Conservation (phyloP, 1,140 invertebrate species). For the Hetaerina americana region DNA sequence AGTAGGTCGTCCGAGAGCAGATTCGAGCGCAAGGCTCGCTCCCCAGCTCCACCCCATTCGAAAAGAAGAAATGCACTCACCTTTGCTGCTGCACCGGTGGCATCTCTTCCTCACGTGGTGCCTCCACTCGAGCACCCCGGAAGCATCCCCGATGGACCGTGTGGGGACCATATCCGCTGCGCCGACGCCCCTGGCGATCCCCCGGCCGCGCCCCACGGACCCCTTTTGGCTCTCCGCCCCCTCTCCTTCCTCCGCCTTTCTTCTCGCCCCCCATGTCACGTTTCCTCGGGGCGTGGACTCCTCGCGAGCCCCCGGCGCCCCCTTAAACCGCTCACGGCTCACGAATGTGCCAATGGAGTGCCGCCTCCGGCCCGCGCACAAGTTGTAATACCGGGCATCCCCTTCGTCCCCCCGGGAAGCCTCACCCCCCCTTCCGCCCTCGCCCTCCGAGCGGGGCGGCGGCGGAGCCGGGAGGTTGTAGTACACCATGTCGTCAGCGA, state of each 20-base stretch:
- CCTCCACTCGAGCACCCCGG: not conserved
- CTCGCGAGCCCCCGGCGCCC: constrained; percentile 15
- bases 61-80: constrained; percentile 12
- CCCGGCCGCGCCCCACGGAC: not conserved
- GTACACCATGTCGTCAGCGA: constrained; percentile 32
- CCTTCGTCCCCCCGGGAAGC: not conserved
- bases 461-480: constrained; percentile 35
- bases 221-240: not conserved
- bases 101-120: constrained; percentile 25
- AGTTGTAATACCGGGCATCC: not conserved
- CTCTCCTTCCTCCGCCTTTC: not conserved
- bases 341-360: constrained; percentile 40
- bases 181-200: not conserved
- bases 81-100: constrained; percentile 25
- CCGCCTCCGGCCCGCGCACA: constrained; percentile 25
- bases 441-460: constrained; percentile 12
- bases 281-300: constrained; percentile 15
- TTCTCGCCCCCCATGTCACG: not conserved
- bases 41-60: no score
- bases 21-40: no score
- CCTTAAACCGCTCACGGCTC: constrained; percentile 13
- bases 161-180: constrained; percentile 7
- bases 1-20: no score
- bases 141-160: not conserved
- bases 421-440: not conserved